phyloP scores from a whole-genome alignment of 2,888 invertebrate genomes.

The Apodemia hepburni region DNA sequence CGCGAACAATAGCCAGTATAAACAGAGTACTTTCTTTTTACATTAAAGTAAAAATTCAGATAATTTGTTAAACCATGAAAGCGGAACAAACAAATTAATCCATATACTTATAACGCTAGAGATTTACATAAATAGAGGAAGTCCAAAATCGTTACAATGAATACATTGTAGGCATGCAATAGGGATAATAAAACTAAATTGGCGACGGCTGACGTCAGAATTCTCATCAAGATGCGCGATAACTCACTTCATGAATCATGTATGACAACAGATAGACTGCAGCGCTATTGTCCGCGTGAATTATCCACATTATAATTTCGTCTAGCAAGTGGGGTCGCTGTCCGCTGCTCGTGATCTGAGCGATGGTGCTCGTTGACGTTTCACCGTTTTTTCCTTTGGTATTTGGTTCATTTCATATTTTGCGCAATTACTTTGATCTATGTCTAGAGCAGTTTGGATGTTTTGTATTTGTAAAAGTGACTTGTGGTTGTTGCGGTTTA shows the following conservation, averaged over 20 bases:
- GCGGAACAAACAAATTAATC: slow-evolving; percentile 9
- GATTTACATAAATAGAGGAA: slow-evolving; percentile 2
- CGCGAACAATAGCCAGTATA: neutral
- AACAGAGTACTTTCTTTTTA: neutral
- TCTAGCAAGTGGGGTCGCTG: slow-evolving; percentile 46
- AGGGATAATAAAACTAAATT: slow-evolving; percentile 6
- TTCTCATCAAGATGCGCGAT: slow-evolving; percentile 33
- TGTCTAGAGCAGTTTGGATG: neutral
- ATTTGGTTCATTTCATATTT: slow-evolving; percentile 9
- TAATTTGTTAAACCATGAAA: neutral
- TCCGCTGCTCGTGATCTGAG: slow-evolving; percentile 31
- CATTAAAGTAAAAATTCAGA: neutral
- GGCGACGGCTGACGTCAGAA: slow-evolving; percentile 8
- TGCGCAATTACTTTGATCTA: neutral
- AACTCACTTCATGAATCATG: slow-evolving; percentile 47
- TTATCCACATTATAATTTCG: slow-evolving; percentile 41
- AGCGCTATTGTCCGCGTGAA: slow-evolving; percentile 45
- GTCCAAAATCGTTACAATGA: neutral
- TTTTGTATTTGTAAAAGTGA: slow-evolving; percentile 13
- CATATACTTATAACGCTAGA: neutral
- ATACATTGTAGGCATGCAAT: slow-evolving; percentile 9
- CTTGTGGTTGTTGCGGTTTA: slow-evolving; percentile 10
- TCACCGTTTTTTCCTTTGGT: neutral
- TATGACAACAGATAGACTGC: slow-evolving; percentile 47
- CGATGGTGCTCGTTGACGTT: slow-evolving; percentile 17